Conservation (phyloP, 2,113 vertebrate genomes). For the Chiloscyllium plagiosum region DNA sequence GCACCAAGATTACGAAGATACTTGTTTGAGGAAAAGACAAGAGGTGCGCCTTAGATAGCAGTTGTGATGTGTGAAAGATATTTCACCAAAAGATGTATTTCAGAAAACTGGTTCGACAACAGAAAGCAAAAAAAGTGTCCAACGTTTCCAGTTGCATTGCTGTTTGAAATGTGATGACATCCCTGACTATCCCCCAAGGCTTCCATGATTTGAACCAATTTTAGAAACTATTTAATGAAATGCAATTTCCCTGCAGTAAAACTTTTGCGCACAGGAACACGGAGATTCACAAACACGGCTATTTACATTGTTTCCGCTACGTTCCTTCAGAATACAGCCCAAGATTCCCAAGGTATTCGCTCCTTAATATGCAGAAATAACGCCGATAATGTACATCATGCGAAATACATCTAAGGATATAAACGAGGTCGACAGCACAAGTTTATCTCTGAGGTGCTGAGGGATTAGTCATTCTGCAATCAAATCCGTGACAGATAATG, state of each 20-base stretch:
- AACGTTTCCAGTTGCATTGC: not conserved
- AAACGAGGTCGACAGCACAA: not conserved
- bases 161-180: not conserved
- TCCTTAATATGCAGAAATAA: too few relatives aligned
- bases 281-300: not conserved
- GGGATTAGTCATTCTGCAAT: not conserved
- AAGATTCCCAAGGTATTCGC: not conserved
- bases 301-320: not conserved
- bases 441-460: not conserved
- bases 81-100: not conserved
- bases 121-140: not conserved
- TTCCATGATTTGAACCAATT: conserved; percentile 9
- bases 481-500: not conserved
- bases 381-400: not conserved
- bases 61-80: not conserved
- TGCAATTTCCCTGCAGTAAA: conserved; percentile 5
- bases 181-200: not conserved
- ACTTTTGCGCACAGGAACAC: not conserved
- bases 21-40: not conserved
- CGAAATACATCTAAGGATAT: not conserved
- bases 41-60: not conserved
- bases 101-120: not conserved
- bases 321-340: not conserved
- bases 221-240: conserved; percentile 13
- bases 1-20: not conserved